phyloP scores from a whole-genome alignment of 1,140 invertebrate species.

The Thalassaphorura encarpata region DNA sequence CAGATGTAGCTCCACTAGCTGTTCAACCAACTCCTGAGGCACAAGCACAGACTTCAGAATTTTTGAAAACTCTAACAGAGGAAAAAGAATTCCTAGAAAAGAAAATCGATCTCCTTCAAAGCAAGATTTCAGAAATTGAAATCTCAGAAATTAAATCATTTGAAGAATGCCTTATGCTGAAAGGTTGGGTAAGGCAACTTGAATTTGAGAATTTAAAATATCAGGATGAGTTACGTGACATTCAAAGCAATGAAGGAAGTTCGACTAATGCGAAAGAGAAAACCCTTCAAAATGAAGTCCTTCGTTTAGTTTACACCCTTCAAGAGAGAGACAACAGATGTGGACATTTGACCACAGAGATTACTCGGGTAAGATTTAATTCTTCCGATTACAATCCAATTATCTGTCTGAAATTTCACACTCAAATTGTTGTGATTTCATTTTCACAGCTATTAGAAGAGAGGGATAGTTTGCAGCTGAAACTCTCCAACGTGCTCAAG shows the following conservation, averaged over 20 bases:
- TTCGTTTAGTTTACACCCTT: slow-evolving; percentile 57
- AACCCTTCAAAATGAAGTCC: slow-evolving; percentile 11
- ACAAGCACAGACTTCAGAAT: too few species aligned
- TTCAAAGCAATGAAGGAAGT: slow-evolving; percentile 2
- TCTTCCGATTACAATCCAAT: neutral
- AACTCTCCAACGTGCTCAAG: slow-evolving; percentile 60
- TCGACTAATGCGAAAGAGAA: slow-evolving; percentile 14
- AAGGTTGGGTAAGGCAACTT: slow-evolving; percentile 8
- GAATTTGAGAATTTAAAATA: slow-evolving; percentile 21
- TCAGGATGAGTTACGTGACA: slow-evolving; percentile 12
- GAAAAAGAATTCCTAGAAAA: slow-evolving; percentile 1
- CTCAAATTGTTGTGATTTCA: too few species aligned
- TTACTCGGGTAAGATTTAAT: slow-evolving; percentile 49
- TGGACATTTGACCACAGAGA: slow-evolving; percentile 74
- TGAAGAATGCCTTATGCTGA: slow-evolving; percentile 8
- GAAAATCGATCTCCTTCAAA: slow-evolving; percentile 20
- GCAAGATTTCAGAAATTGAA: slow-evolving; percentile 15
- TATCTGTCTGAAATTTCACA: too few species aligned
- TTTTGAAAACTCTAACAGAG: neutral
- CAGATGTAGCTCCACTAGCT: too few species aligned
- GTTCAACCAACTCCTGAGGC: too few species aligned
- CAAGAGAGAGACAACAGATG: slow-evolving; percentile 77
- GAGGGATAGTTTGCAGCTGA: slow-evolving; percentile 66
- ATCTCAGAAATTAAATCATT: slow-evolving; percentile 16
- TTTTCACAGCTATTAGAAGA: slow-evolving; percentile 58